Evolutionary conservation across 2,888 invertebrate genomes (phyloP), one percentile per base, ranked within the genome.

Genomic region (Pristionchus exspectatus): DNA sequence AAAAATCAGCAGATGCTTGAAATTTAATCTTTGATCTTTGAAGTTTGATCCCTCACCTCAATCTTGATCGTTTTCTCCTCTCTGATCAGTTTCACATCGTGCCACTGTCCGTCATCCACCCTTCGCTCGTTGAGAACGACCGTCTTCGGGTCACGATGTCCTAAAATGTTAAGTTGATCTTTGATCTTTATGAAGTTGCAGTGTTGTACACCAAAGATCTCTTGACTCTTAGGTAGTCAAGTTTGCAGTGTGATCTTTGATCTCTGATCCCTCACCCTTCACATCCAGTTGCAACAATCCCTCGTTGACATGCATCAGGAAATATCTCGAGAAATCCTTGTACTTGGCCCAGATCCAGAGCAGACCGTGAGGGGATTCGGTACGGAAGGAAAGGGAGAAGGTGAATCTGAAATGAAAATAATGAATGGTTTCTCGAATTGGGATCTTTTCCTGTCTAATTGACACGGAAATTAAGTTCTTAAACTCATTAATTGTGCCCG

Each of bases 291-390:
- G 92, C 59, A 94, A 91, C 85, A 93, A 93, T 30, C 95, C 95
- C 63, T 94, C 92, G 21, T 93, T 93, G 44, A 94, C 84, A 85
- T 93, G 91, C 54, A 95, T 90, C 90, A 91, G 91, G 88, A 93
- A 93, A 90, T 95, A 95, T n/a, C 94, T 91, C 5, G 92, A 91
- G 91, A 92, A 94, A 88, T 93, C 94, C 89, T 93, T 94, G 92
- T 95, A 95, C 90, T 93, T 94, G 21, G 94, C 94, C 95, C 94
- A 95, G 4, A 90, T 91, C 95, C 94, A 95, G 12, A 95, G 89
- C 91, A 94, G 92, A 88, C 94, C 94, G 72, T 93, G 91, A n/a
- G 92, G 59, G 27, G 92, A 89, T 14, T 90, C 90, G 14, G 94
- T 94, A 38, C 92, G 91, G 27, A 95, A 83, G 10, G 92, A 90